Evolutionary conservation across 2,797 vertebrate genomes (phyloP).

Genomic region (Iguana delicatissima): DNA sequence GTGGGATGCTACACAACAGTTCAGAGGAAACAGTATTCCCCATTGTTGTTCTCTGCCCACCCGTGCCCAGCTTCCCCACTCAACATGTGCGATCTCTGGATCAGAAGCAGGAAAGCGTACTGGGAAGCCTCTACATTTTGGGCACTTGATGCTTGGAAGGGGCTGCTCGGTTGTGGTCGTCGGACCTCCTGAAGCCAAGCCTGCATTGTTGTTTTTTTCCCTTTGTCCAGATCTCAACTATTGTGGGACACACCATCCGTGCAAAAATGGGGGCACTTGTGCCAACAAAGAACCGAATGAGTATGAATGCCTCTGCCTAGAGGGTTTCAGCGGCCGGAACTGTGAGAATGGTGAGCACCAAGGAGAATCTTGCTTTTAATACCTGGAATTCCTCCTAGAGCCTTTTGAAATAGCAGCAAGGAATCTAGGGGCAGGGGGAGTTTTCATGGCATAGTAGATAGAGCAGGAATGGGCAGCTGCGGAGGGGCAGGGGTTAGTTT

Average conservation of each 20-base stretch:
- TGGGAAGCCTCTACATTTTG: too few species aligned
- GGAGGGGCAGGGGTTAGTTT: background rate
- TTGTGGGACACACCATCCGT: constrained; percentile 86
- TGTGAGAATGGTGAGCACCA: constrained; percentile 83
- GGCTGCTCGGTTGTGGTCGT: too few species aligned
- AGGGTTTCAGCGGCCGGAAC: constrained; percentile 83
- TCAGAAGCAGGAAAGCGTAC: background rate
- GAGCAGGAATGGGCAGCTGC: background rate
- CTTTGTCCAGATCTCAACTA: constrained; percentile 82
- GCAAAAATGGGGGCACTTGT: constrained; percentile 84
- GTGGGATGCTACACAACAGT: too few species aligned
- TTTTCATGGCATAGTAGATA: too few species aligned
- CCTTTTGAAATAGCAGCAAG: background rate
- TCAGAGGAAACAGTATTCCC: too few species aligned
- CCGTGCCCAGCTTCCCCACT: too few species aligned
- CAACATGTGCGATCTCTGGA: too few species aligned
- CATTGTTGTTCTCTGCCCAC: too few species aligned
- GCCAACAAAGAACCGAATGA: constrained; percentile 86
- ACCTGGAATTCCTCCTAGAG: too few species aligned
- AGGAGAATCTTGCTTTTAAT: too few species aligned
- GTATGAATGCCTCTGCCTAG: constrained; percentile 85
- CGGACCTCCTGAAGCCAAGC: background rate
- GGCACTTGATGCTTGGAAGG: background rate
- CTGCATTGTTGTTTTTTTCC: background rate
- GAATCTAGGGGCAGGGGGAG: background rate